Base-by-base conservation (phyloP, 2,888 invertebrate genomes). In the Eristalis tenax region DNA sequence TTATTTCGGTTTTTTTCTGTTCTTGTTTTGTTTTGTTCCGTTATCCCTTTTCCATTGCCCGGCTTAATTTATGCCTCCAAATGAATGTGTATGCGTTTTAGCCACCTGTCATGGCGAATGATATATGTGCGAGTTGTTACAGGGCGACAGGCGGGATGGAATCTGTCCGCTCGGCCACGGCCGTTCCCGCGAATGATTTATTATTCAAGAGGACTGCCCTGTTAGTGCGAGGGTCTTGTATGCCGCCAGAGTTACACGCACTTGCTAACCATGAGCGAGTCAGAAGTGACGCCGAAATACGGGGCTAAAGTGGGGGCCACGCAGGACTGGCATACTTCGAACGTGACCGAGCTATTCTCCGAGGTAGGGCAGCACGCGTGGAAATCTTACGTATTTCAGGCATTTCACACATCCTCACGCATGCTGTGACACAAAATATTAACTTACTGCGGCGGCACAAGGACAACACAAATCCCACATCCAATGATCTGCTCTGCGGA, bases 21-120 rank as follows among this genome's bases (percentile, higher is more conserved):
- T 22, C 15, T 26, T 43, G 32, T 50, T 68, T 22, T 32, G 43
- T 32, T 64, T n/a, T 22, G 11, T 22, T 35, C 38, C 22, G 35
- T 32, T 64, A 18, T 35, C 64, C 32, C 64, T 18, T 64, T 38
- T 22, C 15, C 50, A 13, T 18, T 38, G 22, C 18, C 59, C 57
- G 68, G 23, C 63, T 80, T 80, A 84, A 84, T 75, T 71, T 71
- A 81, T 84, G 50, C 40, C 50, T 57, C 40, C 61, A 61, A 61
- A 71, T 56, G 38, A 28, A 61, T 71, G 57, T 64, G 15, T 63
- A 70, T 43, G 57, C 63, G 70, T 74, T 83, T 86, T 86, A 83
- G 65, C 86, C 78, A 86, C 83, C 86, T 86, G 86, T 78, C 86
- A 86, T 56, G 75, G 56, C 26, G 63, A 83, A 79, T 86, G 86